Evolutionary conservation across 92 coral and sea anemone genomes (phyloP), one percentile per base, ranked within the genome.

Genomic region (Heliopora coerulea): DNA sequence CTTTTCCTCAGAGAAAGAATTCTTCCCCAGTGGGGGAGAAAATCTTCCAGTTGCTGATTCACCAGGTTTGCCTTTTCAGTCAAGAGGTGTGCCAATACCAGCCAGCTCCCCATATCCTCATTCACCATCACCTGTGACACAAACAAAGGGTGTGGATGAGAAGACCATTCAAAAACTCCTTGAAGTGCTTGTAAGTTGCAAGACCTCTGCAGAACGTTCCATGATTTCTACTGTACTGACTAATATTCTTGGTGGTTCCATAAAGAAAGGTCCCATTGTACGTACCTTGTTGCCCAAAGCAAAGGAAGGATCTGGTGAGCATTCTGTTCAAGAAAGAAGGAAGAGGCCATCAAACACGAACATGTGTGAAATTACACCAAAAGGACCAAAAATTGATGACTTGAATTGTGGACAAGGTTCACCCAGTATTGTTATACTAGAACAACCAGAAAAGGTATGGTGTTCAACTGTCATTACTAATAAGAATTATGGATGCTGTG

Each of bases 371-470:
- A 35, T 33, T 34, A 29, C 62, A 9, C 32, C 8, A 18, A 70
- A 70, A 54, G 30, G 13, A 70, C 42, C 14, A 42, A 52, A 35
- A 70, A 52, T 39, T 5, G 77, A 49, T 30, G 29, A 8, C 0
- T 20, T 21, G 28, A 49, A 14, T 24, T 19, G 28, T 14, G 50
- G 15, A 20, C 62, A 57, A 27, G 92, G 68, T 67, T 73, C 80
- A 58, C 91, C 99, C 3, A 83, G 86, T 75, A 85, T 95, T 64
- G 91, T 95, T 20, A 76, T 95, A 39, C 56, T 90, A 14, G 99
- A 95, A 72, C 95, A 95, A 63, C 99, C 99, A 48, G 99, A 95
- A 80, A 92, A 95, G 99, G 99, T 93, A 79, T 30, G 27, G 75
- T 49, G 59, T 24, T 68, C 23, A 68, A 24, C n/a, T n/a, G n/a